Conservation (phyloP, 2,888 invertebrate genomes). For the Adineta ricciae region DNA sequence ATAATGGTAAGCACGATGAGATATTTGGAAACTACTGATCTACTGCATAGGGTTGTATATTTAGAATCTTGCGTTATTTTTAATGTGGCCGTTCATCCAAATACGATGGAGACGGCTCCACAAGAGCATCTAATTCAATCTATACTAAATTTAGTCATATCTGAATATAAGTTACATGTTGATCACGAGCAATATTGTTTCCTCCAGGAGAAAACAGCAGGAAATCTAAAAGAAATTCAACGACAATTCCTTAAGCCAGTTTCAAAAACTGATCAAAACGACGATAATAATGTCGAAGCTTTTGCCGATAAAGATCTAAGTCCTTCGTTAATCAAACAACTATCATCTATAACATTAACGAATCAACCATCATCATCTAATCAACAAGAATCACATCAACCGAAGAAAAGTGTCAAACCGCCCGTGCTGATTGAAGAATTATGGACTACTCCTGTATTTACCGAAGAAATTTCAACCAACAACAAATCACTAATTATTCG, state of each 20-base stretch:
- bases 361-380: background rate
- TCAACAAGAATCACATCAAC: background rate
- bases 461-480: background rate
- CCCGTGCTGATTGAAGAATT: background rate
- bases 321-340: background rate
- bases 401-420: background rate
- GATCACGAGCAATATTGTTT: background rate
- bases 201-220: background rate
- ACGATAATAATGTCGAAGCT: background rate
- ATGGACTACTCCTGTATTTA: background rate
- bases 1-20: background rate
- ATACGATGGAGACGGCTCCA: background rate
- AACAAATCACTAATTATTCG: background rate
- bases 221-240: background rate
- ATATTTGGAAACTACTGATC: background rate
- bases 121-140: background rate
- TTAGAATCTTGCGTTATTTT: background rate
- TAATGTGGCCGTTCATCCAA: slow-evolving; percentile 10
- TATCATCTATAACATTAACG: background rate
- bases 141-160: background rate
- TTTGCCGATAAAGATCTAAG: background rate
- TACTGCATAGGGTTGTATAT: background rate
- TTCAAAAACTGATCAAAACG: background rate
- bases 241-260: background rate
- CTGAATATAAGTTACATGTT: background rate